Percentiles rank a stretch among this genome's conserved stretches.
Conservation (phyloP, 2,113 vertebrate genomes). For the Dipodomys stephensi region DNA sequence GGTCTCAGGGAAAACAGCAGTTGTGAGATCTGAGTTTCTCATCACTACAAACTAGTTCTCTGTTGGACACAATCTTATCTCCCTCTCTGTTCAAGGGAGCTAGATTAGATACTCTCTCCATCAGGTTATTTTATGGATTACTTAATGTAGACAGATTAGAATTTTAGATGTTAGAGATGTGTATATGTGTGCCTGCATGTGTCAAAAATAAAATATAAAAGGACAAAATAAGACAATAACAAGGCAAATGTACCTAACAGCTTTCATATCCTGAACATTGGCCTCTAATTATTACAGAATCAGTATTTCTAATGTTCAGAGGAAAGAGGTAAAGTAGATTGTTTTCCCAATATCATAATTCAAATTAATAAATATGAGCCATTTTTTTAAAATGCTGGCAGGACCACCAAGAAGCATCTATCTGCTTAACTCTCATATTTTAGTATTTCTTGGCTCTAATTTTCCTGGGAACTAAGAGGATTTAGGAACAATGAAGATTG, state of each 20-base stretch:
- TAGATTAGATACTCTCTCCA: not conserved
- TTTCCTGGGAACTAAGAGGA: constrained; percentile 18
- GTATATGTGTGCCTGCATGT: not conserved
- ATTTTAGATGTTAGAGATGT: not conserved
- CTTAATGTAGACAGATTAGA: not conserved
- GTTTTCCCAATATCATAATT: not conserved
- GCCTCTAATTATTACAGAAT: not conserved
- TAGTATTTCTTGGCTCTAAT: not conserved
- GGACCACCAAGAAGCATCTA: not conserved
- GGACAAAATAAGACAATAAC: not conserved
- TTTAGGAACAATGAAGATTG: constrained; percentile 44
- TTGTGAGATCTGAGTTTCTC: not conserved
- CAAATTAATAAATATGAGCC: not conserved
- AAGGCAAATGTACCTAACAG: not conserved
- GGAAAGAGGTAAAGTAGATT: not conserved
- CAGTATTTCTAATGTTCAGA: not conserved
- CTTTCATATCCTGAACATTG: not conserved
- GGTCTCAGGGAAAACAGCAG: not conserved
- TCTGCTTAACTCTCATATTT: not conserved
- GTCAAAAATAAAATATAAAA: not conserved
- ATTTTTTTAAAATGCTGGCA: not conserved
- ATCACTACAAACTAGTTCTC: not conserved
- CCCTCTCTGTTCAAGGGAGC: not conserved
- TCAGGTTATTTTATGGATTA: not conserved
- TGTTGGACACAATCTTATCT: not conserved